These are phyloP conservation scores for Phalacrocorax pelagicus DNA, from an alignment of 2,113 vertebrate genomes.

Conservation along the genomic window DNA sequence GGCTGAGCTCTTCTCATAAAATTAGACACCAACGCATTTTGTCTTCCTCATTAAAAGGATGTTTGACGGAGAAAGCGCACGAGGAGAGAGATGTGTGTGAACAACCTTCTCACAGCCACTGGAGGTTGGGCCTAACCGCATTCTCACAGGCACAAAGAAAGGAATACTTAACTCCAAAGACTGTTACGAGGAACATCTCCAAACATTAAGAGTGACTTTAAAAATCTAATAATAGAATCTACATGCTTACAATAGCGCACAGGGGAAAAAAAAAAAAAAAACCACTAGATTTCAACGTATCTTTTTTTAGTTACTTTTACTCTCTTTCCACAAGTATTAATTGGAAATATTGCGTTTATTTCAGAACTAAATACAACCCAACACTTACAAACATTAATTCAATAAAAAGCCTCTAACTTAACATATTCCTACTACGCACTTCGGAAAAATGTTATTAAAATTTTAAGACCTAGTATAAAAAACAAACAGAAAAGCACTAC, in stretches of 20 bases:
- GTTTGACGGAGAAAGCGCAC: neutral
- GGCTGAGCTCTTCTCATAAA: constrained; percentile 25
- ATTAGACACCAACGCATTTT: neutral
- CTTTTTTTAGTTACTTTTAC: neutral
- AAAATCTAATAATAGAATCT: neutral
- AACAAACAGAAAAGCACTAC: neutral
- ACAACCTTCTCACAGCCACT: neutral
- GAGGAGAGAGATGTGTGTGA: neutral
- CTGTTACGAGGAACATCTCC: neutral
- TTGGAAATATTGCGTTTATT: neutral
- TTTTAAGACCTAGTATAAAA: neutral
- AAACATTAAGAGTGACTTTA: neutral
- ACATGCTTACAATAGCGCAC: neutral
- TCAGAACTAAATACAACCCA: neutral
- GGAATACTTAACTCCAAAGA: neutral
- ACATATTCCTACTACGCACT: rapidly evolving
- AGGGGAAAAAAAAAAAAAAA: neutral
- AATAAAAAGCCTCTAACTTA: neutral
- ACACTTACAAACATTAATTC: neutral
- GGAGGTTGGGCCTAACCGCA: neutral
- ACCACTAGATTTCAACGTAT: neutral
- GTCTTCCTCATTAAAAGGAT: neutral
- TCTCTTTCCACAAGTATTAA: neutral
- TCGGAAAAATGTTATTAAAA: neutral
- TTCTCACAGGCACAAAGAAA: neutral